Base-by-base conservation (phyloP, 2,888 invertebrate genomes). In the Patella pellucida region DNA sequence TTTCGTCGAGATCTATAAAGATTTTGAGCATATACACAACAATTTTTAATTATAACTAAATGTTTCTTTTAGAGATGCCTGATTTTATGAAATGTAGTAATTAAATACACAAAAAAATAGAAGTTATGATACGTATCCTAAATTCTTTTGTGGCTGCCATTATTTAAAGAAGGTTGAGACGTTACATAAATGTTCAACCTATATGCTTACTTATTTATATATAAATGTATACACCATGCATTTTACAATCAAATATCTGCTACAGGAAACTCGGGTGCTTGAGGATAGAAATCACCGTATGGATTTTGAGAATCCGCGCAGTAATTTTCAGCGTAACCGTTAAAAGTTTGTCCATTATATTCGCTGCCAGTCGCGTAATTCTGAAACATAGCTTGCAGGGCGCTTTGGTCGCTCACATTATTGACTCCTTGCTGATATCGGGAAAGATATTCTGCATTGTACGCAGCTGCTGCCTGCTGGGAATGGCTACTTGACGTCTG, bases 371-470 rank as follows among this genome's bases (percentile, higher is more conserved):
- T 62, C 14, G 62, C 11, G 51, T 23, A 51, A 52, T 50, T 52
- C 23, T 51, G 50, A 51, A 23, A 41, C 71, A 52, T 23, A 51
- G 71, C 19, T 15, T 23, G 41, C 41, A 52, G 67, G 54, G 73
- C 69, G 27, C 73, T 19, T 56, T 67, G 50, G 15, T 67, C 74
- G 51, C 50, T 83, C 80, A 82, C 80, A 68, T 82, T 81, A 79
- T 82, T 84, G 83, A 83, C 83, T 80, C 79, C 75, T 52, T 77
- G 70, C 62, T 79, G 79, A 79, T 82, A 84, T 69, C 81, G 80
- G 62, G 81, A 76, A 76, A 81, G 79, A 76, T 85, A 85, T 83
- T 84, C 83, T 83, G 79, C 79, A 76, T 82, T 81, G 78, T 83
- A 81, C 72, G 78, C 56, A 75, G 68, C 79, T 78, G 79, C 78